Conservation (phyloP, 1,140 invertebrate genomes). For the Microplitis demolitor region DNA sequence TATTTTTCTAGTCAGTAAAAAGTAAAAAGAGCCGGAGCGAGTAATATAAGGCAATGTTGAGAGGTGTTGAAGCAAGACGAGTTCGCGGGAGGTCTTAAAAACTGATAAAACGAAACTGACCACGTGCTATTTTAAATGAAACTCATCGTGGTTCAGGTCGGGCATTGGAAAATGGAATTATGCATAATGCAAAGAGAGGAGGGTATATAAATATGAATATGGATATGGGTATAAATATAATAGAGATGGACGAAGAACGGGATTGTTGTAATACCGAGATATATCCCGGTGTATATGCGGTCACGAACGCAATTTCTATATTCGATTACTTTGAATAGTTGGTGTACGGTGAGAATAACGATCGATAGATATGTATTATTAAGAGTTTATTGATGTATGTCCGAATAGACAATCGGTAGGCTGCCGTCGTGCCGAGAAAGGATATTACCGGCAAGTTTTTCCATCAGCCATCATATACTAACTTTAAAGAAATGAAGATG, state of each 20-base stretch:
- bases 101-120: neutral
- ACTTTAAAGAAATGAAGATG: neutral
- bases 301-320: constrained; percentile 13
- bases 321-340: constrained; percentile 7
- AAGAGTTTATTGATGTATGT: constrained; percentile 19
- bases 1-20: neutral
- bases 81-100: neutral
- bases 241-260: too few species aligned
- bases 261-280: neutral
- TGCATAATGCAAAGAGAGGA: too few species aligned
- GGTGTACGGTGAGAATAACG: constrained; percentile 10
- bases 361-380: constrained; percentile 12
- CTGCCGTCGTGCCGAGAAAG: neutral
- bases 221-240: too few species aligned
- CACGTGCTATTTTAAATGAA: neutral
- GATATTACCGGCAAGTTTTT: constrained; percentile 10
- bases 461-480: neutral
- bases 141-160: neutral
- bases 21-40: neutral
- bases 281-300: neutral
- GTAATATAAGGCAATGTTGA: neutral
- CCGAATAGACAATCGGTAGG: constrained; percentile 7
- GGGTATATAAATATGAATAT: too few species aligned
- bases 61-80: constrained; percentile 7
- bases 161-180: too few species aligned